Percentiles rank a stretch among this genome's conserved stretches.
Evolutionary conservation across 1,140 invertebrate genomes (phyloP).

Genomic region (Drosophila punjabiensis): DNA sequence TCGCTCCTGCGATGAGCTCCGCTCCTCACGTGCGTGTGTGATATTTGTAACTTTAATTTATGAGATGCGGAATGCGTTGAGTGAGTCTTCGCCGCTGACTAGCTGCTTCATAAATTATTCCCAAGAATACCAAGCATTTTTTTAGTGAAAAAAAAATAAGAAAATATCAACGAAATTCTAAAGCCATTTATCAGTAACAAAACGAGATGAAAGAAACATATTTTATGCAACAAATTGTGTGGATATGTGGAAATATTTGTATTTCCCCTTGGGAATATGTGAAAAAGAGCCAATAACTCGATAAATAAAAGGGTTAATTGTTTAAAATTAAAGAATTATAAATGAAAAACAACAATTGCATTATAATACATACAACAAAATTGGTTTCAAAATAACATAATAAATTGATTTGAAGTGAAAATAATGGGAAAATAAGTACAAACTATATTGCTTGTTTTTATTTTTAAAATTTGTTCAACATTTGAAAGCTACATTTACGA

Average conservation of each 20-base stretch:
- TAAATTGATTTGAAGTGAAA: neutral
- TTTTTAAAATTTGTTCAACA: too few relatives aligned
- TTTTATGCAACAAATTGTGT: conserved; percentile 48
- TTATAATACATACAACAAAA: neutral
- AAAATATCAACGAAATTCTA: conserved; percentile 54
- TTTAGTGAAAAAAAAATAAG: conserved; percentile 42
- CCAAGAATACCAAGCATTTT: conserved; percentile 61
- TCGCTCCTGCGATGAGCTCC: conserved; percentile 20
- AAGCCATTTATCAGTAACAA: conserved; percentile 64
- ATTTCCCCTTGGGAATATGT: conserved; percentile 15
- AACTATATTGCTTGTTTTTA: neutral
- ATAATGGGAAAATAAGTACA: neutral
- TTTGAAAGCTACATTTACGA: too few relatives aligned
- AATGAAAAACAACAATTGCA: neutral
- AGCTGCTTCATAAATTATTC: conserved; percentile 68
- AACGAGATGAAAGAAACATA: conserved; percentile 46
- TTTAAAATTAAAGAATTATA: neutral
- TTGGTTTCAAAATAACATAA: neutral
- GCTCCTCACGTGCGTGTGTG: conserved; percentile 34
- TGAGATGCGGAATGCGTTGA: conserved; percentile 65
- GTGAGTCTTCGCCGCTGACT: conserved; percentile 42
- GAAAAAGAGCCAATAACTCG: neutral
- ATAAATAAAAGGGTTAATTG: neutral
- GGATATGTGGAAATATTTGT: conserved; percentile 54
- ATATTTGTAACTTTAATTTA: conserved; percentile 74